Percentiles rank a stretch among this genome's conserved stretches.
Evolutionary conservation across 2,888 invertebrate genomes (phyloP).

Genomic region (Dasysyrphus albostriatus): DNA sequence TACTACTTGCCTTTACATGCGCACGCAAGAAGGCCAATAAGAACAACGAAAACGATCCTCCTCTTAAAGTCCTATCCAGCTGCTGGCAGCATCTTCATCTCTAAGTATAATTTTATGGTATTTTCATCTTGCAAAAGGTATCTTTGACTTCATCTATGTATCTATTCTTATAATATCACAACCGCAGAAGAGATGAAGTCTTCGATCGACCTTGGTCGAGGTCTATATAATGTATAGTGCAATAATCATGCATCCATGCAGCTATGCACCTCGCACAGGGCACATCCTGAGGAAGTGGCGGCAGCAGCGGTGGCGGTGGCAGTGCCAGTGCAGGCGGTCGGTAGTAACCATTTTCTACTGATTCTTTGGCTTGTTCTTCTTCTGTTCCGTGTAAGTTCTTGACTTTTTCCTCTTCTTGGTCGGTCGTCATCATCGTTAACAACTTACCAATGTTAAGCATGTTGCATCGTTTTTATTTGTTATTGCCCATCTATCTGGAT

Average conservation of each 20-base stretch:
- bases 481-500: constrained; percentile 17
- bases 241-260: constrained; percentile 44
- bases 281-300: constrained; percentile 56
- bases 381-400: constrained; percentile 53
- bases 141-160: constrained; percentile 59
- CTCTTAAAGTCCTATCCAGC: not conserved
- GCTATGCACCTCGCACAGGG: constrained; percentile 31
- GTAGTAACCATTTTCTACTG: constrained; percentile 44
- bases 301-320: not conserved
- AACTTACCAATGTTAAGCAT: constrained; percentile 55
- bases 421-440: constrained; percentile 43
- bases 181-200: constrained; percentile 62
- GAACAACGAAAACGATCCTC: constrained; percentile 7
- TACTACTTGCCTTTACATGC: not conserved
- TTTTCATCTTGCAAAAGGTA: constrained; percentile 32
- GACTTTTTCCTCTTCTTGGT: constrained; percentile 26
- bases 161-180: constrained; percentile 42
- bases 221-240: constrained; percentile 57
- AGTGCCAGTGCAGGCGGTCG: not conserved
- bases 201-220: constrained; percentile 75
- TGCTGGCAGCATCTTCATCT: constrained; percentile 38
- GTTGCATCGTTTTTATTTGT: constrained; percentile 32
- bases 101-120: constrained; percentile 36
- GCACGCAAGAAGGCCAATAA: constrained; percentile 10
- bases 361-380: constrained; percentile 33